A percentile compares a stretch with the other conserved stretches of the same genome.
Conservation (phyloP, 2,888 invertebrate genomes). For the Drosophila rellima region DNA sequence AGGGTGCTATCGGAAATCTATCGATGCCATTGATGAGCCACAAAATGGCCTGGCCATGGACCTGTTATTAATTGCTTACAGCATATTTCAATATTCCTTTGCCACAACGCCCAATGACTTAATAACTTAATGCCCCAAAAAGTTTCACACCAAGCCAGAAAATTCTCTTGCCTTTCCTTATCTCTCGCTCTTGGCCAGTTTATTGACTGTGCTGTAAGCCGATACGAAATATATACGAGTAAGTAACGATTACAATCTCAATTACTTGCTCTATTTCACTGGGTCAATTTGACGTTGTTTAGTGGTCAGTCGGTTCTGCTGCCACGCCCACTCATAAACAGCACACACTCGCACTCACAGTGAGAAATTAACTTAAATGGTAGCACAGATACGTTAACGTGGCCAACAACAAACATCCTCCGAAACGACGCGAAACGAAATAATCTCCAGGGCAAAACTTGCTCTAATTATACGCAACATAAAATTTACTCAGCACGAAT, state of each 20-base stretch:
- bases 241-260: slow-evolving; percentile 82
- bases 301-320: slow-evolving; percentile 12
- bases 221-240: slow-evolving; percentile 51
- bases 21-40: slow-evolving; percentile 54
- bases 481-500: slow-evolving; percentile 72
- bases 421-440: slow-evolving; percentile 29
- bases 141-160: slow-evolving; percentile 57
- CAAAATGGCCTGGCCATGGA: slow-evolving; percentile 47
- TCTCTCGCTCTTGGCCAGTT: neutral
- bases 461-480: slow-evolving; percentile 81
- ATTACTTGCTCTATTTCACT: slow-evolving; percentile 61
- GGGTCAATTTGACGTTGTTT: slow-evolving; percentile 26
- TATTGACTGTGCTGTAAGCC: slow-evolving; percentile 47
- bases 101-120: slow-evolving; percentile 57
- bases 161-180: neutral
- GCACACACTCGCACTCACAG: slow-evolving; percentile 31
- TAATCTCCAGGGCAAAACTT: slow-evolving; percentile 75
- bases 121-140: slow-evolving; percentile 76
- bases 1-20: slow-evolving; percentile 33
- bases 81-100: slow-evolving; percentile 74
- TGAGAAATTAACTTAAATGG: slow-evolving; percentile 73
- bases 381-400: slow-evolving; percentile 23
- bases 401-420: neutral
- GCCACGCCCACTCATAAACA: slow-evolving; percentile 66
- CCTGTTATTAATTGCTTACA: slow-evolving; percentile 76